Conservation (phyloP, 2,888 invertebrate genomes). For the Xestia c-nigrum region DNA sequence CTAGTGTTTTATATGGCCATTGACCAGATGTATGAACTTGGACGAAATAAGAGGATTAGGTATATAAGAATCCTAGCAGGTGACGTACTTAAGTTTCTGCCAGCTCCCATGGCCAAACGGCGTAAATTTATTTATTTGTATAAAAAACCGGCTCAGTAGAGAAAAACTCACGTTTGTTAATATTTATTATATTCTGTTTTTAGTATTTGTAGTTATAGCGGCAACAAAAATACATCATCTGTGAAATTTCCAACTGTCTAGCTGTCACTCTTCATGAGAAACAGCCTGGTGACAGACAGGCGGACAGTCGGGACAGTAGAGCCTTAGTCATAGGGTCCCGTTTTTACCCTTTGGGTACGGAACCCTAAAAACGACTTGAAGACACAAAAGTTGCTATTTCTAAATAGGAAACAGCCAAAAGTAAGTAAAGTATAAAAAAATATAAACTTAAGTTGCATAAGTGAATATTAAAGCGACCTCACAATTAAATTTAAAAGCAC, state of each 20-base stretch:
- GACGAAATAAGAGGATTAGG: not conserved
- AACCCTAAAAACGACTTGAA: not conserved
- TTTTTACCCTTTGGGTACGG: no score
- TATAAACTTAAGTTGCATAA: not conserved
- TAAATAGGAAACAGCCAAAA: not conserved
- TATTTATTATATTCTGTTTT: no score
- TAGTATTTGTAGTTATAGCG: no score
- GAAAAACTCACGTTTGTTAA: no score
- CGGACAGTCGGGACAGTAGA: no score
- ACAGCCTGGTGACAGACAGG: no score
- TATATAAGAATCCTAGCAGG: not conserved
- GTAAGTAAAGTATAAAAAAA: not conserved
- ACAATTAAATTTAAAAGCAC: conserved; percentile 68
- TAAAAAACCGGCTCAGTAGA: not conserved
- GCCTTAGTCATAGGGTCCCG: no score
- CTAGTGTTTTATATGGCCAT: no score
- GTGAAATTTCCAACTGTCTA: no score
- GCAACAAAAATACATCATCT: no score
- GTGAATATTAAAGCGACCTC: conserved; percentile 31
- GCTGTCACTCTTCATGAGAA: no score
- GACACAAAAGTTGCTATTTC: not conserved
- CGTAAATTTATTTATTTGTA: not conserved
- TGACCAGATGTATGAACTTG: no score
- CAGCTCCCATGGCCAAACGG: not conserved
- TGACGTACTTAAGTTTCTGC: not conserved